Percentiles rank a stretch among this genome's conserved stretches.
Evolutionary conservation across 2,797 vertebrate genomes (phyloP).

Genomic region (Chromis chromis): DNA sequence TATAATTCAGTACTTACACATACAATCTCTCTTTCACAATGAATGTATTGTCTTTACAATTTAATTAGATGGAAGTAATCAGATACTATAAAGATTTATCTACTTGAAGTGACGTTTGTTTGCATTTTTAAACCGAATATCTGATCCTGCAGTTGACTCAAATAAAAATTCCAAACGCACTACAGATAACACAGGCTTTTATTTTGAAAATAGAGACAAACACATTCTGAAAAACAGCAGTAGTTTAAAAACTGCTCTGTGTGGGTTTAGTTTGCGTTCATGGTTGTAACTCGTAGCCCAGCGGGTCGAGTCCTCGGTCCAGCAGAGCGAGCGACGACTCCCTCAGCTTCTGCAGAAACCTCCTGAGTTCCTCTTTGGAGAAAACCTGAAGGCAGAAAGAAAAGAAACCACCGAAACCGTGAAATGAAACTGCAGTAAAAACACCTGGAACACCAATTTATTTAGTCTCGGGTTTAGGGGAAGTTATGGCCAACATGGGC

Average conservation of each 20-base stretch:
- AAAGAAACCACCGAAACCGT: conserved; percentile 10
- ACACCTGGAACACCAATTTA: too few species aligned
- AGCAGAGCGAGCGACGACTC: conserved; percentile 95
- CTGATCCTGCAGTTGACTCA: background rate
- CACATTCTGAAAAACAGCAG: background rate
- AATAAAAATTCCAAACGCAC: conserved; percentile 13
- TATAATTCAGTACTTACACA: too few species aligned
- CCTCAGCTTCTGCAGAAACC: conserved; percentile 91
- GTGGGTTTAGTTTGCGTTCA: conserved; percentile 59
- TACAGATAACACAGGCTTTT: conserved; percentile 53
- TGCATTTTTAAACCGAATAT: too few species aligned
- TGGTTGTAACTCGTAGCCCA: conserved; percentile 93
- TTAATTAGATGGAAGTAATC: too few species aligned
- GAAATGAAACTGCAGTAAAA: too few species aligned
- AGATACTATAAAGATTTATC: too few species aligned
- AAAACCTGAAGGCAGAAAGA: conserved; percentile 87
- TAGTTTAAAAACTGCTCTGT: conserved; percentile 11
- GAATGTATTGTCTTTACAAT: too few species aligned
- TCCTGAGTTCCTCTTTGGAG: conserved; percentile 92
- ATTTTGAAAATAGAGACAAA: conserved; percentile 48
- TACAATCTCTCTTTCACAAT: too few species aligned
- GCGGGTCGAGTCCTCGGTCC: conserved; percentile 92
- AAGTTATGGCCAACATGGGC: too few species aligned
- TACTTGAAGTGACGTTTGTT: too few species aligned
- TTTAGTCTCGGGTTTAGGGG: too few species aligned